Conservation (phyloP, 2,888 invertebrate genomes). For the Drosophila vallismaia region DNA sequence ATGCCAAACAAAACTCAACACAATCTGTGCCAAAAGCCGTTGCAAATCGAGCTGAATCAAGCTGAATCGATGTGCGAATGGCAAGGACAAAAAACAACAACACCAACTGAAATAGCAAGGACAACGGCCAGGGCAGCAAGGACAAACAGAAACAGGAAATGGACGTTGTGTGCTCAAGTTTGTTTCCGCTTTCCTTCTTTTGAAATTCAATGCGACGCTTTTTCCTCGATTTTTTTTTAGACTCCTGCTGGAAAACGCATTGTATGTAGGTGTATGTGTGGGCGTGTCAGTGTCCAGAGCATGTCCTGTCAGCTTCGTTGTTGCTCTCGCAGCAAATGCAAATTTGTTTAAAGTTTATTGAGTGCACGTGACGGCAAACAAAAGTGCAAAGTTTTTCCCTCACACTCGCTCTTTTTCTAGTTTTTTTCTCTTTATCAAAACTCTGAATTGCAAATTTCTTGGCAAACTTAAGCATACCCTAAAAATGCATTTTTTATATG, state of each 20-base stretch:
- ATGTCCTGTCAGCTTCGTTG: constrained; percentile 21
- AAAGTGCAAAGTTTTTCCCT: constrained; percentile 69
- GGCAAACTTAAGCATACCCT: constrained; percentile 30
- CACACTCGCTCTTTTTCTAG: constrained; percentile 27
- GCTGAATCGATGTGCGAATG: constrained; percentile 47
- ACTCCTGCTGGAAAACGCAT: constrained; percentile 34
- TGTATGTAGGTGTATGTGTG: constrained; percentile 21
- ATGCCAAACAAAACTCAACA: constrained; percentile 44
- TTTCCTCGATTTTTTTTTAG: constrained; percentile 5
- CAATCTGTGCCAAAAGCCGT: constrained; percentile 72
- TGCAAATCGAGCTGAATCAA: constrained; percentile 74
- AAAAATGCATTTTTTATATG: constrained; percentile 18
- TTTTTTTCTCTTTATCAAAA: constrained; percentile 35
- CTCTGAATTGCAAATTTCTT: constrained; percentile 49
- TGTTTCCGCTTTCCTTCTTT: constrained; percentile 67
- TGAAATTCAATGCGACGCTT: constrained; percentile 67
- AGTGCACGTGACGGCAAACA: constrained; percentile 79
- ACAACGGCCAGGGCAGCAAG: constrained; percentile 40
- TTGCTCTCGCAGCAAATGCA: constrained; percentile 64
- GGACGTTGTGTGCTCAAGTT: constrained; percentile 76
- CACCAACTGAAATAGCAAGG: constrained; percentile 7
- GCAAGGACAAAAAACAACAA: constrained; percentile 21
- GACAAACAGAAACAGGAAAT: constrained; percentile 77
- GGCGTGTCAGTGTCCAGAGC: constrained; percentile 24
- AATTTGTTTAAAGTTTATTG: constrained; percentile 80